phyloP scores from a whole-genome alignment of 2,888 invertebrate genomes.

The Actias luna region DNA sequence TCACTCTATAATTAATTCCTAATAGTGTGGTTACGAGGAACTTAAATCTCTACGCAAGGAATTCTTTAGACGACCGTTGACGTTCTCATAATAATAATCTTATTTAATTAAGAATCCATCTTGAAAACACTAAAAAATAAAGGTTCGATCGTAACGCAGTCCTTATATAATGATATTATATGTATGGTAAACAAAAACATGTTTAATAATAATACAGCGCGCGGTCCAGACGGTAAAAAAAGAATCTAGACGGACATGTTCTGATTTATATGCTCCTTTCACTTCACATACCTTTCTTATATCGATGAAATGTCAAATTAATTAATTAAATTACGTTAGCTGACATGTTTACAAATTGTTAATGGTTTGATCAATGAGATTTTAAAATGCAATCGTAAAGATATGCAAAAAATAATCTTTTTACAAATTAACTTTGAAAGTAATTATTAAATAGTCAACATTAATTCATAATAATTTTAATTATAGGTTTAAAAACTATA shows the following conservation, averaged over 20 bases:
- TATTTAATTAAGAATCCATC: neutral
- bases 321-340: neutral
- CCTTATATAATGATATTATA: neutral
- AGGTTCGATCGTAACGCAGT: neutral
- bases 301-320: neutral
- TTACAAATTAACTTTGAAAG: too few species aligned
- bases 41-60: neutral
- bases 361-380: neutral
- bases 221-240: slow-evolving; percentile 8
- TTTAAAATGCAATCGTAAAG: neutral
- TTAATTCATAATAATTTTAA: too few species aligned
- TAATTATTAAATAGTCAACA: too few species aligned
- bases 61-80: neutral
- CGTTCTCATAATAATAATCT: neutral
- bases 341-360: neutral
- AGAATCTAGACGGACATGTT: neutral
- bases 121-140: neutral
- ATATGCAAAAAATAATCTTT: neutral
- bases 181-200: neutral
- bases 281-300: slow-evolving; percentile 6
- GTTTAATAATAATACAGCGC: neutral
- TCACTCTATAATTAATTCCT: neutral
- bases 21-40: neutral
- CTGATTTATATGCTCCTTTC: slow-evolving; percentile 2
- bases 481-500: too few species aligned